A percentile compares a stretch with the other conserved stretches of the same genome.
These are phyloP conservation scores for Amia ocellicauda DNA, from an alignment of 2,113 vertebrate genomes.

Conservation along the genomic window DNA sequence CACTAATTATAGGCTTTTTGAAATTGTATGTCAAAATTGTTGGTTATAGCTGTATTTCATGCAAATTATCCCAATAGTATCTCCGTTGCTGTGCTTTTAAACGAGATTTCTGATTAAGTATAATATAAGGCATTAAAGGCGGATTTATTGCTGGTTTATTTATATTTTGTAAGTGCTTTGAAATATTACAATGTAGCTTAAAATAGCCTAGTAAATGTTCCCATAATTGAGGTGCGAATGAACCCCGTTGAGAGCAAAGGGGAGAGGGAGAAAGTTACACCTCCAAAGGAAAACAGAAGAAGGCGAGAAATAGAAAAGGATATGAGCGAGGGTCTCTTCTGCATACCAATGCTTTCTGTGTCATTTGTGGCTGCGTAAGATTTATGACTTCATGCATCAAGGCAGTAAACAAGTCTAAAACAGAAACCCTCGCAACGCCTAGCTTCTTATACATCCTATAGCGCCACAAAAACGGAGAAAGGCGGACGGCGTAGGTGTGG, in stretches of 20 bases:
- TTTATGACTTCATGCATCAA: conserved; percentile 80
- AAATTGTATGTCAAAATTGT: too few relatives aligned
- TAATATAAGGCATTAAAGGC: too few relatives aligned
- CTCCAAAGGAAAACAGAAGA: conserved; percentile 70
- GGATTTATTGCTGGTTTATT: not conserved
- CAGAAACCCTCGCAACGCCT: conserved; percentile 67
- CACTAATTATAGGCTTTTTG: too few relatives aligned
- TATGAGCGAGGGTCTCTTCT: conserved; percentile 74
- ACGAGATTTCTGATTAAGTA: too few relatives aligned
- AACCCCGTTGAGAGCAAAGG: conserved; percentile 63
- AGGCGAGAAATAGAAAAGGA: conserved; percentile 63
- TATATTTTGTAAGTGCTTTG: not conserved
- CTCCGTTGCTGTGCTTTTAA: too few relatives aligned
- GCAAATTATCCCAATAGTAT: too few relatives aligned
- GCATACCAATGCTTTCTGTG: conserved; percentile 82
- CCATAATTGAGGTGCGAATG: conserved; percentile 66
- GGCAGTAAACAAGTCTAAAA: conserved; percentile 85
- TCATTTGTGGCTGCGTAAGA: conserved; percentile 84
- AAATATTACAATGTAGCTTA: too few relatives aligned
- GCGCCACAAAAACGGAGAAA: conserved; percentile 69
- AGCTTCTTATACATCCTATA: conserved; percentile 72
- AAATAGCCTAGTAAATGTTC: conserved; percentile 47
- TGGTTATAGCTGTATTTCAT: too few relatives aligned
- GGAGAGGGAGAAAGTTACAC: too few relatives aligned
- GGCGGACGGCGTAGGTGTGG: conserved; percentile 79